These are phyloP conservation scores for Amblyornis subalaris DNA, from an alignment of 2,113 vertebrate genomes.

Conservation along the genomic window DNA sequence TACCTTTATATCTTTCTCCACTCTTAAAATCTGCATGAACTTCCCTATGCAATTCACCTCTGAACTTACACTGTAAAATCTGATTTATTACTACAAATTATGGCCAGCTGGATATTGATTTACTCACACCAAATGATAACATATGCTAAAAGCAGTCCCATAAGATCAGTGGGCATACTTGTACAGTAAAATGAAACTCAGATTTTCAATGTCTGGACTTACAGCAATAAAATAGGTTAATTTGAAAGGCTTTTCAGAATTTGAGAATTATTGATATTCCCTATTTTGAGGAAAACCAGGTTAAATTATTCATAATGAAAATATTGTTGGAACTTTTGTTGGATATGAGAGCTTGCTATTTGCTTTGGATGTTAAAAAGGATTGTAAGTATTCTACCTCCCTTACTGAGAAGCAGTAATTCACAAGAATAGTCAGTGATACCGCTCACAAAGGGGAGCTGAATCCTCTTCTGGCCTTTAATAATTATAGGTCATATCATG, in stretches of 20 bases:
- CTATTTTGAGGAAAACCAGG: background rate
- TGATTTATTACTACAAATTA: background rate
- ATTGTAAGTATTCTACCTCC: background rate
- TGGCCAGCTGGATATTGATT: conserved; percentile 10
- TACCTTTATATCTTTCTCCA: background rate
- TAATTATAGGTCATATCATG: background rate
- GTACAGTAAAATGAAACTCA: background rate
- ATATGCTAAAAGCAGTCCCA: background rate
- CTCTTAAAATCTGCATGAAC: background rate
- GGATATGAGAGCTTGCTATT: background rate
- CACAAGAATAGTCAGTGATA: background rate
- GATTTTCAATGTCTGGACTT: background rate
- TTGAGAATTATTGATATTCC: background rate
- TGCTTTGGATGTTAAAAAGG: background rate
- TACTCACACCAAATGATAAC: background rate
- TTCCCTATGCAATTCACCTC: conserved; percentile 4
- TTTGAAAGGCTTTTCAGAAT: background rate
- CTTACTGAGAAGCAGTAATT: background rate
- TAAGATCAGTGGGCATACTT: background rate
- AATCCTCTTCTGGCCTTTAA: background rate
- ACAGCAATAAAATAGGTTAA: background rate
- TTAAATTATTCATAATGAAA: background rate
- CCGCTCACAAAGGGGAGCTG: background rate
- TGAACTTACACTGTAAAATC: conserved; percentile 29
- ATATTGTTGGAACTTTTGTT: background rate